These are phyloP conservation scores for Dromius quadrimaculatus DNA, from an alignment of 2,888 invertebrate genomes.

Conservation along the genomic window DNA sequence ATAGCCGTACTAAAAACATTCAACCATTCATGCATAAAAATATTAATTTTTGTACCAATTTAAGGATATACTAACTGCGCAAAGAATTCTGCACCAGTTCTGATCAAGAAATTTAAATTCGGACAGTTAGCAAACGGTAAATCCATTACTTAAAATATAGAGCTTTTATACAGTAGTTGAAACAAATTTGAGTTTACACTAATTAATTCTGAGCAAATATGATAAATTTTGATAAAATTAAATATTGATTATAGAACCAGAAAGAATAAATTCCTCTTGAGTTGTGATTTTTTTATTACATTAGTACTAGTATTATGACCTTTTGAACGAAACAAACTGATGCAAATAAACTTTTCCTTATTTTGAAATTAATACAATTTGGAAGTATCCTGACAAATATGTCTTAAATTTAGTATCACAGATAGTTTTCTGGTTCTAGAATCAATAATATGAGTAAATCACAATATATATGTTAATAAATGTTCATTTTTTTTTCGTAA, in stretches of 20 bases:
- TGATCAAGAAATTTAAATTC: neutral
- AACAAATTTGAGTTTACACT: neutral
- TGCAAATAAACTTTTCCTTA: constrained; percentile 8
- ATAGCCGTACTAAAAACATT: neutral
- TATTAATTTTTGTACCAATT: constrained; percentile 33
- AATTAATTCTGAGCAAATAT: neutral
- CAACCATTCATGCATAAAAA: constrained; percentile 12
- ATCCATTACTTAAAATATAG: constrained; percentile 7
- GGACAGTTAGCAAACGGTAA: constrained; percentile 19
- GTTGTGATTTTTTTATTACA: neutral
- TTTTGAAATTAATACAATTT: constrained; percentile 13
- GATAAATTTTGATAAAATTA: constrained; percentile 6
- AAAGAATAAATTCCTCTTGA: constrained; percentile 16
- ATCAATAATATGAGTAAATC: constrained; percentile 18
- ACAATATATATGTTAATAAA: constrained; percentile 22
- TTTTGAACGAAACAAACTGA: neutral
- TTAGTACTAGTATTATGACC: neutral
- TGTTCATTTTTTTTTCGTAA: neutral
- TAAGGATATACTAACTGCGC: constrained; percentile 28
- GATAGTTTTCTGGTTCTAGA: constrained; percentile 28
- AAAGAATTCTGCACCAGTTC: constrained; percentile 20
- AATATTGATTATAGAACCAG: constrained; percentile 29
- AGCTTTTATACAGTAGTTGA: neutral
- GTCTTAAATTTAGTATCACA: constrained; percentile 42
- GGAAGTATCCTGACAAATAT: neutral